Evolutionary conservation across 2,888 invertebrate species (phyloP).

Genomic region (Diarsia mendica): DNA sequence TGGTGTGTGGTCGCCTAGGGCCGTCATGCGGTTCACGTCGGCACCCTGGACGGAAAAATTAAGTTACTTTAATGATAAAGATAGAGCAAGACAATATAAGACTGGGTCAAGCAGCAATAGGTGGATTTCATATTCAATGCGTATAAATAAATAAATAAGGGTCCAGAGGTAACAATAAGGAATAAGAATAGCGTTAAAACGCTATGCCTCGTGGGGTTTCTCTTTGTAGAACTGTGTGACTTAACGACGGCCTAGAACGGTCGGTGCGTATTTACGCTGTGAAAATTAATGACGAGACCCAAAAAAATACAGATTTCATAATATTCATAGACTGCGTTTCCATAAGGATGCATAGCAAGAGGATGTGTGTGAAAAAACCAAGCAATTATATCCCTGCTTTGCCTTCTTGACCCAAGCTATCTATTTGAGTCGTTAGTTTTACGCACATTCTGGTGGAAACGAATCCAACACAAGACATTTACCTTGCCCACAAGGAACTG

Average conservation of each 20-base stretch:
- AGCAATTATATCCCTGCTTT: too few species aligned
- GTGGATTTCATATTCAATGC: neutral
- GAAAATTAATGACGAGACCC: too few species aligned
- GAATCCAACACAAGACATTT: neutral
- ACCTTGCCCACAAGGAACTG: slow-evolving; percentile 97
- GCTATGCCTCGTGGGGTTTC: neutral
- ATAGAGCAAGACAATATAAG: neutral
- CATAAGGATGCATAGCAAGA: too few species aligned
- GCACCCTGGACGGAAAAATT: slow-evolving; percentile 76
- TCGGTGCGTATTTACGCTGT: too few species aligned
- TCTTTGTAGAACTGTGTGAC: neutral
- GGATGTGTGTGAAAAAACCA: too few species aligned
- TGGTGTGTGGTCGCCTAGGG: slow-evolving; percentile 99
- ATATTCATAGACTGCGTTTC: too few species aligned
- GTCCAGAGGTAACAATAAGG: neutral
- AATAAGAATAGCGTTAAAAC: neutral
- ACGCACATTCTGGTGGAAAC: neutral
- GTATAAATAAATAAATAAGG: neutral
- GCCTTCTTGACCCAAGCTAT: too few species aligned
- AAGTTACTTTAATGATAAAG: neutral
- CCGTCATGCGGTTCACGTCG: slow-evolving; percentile 92
- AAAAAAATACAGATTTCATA: too few species aligned
- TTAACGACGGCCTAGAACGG: neutral
- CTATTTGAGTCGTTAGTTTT: too few species aligned
- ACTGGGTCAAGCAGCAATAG: neutral